Evolutionary conservation across 2,888 invertebrate species (phyloP), one percentile per base, ranked within the genome.

Genomic region (Sinhomidia bicolor): DNA sequence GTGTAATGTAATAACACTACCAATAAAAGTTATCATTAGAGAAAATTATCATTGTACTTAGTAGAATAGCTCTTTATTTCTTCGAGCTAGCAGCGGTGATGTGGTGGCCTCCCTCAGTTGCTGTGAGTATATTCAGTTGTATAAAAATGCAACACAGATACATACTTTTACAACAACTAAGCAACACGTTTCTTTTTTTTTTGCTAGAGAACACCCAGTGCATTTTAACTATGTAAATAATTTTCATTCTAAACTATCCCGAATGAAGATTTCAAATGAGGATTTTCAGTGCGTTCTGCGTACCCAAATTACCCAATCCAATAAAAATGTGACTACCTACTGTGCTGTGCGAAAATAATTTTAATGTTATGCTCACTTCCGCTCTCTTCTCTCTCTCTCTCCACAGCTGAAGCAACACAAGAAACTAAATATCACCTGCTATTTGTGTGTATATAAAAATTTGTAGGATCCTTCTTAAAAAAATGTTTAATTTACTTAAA

Each of bases 271-370:
- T 71, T 62, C 23, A 57, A 32, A 71, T 20, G 26, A 20, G 6
- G 2, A 41, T 20, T 71, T 71, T 20, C 44, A 20, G 10, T 41
- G 36, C 4, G 41, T 41, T 2, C 29, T 14, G 20, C 6, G 44
- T 20, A 29, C 74, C n/a, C n/a, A n/a, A n/a, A n/a, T n/a, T n/a
- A n/a, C n/a, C n/a, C n/a, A n/a, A n/a, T n/a, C n/a, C n/a, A n/a
- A n/a, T n/a, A n/a, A n/a, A n/a, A n/a, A n/a, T n/a, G n/a, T n/a
- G n/a, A n/a, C n/a, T n/a, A n/a, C n/a, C n/a, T n/a, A n/a, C n/a
- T n/a, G n/a, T n/a, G n/a, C n/a, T 74, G 78, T 36, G 81, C 65
- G 32, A 29, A 82, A 82, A 82, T 68, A 82, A 82, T 82, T 68
- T 26, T 26, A 51, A 82, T 68, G 68, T 82, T 68, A 68, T 82